A percentile compares a stretch with the other conserved stretches of the same genome.
Conservation (phyloP, 2,797 vertebrate species). For the Hypotaenidia philippensis region DNA sequence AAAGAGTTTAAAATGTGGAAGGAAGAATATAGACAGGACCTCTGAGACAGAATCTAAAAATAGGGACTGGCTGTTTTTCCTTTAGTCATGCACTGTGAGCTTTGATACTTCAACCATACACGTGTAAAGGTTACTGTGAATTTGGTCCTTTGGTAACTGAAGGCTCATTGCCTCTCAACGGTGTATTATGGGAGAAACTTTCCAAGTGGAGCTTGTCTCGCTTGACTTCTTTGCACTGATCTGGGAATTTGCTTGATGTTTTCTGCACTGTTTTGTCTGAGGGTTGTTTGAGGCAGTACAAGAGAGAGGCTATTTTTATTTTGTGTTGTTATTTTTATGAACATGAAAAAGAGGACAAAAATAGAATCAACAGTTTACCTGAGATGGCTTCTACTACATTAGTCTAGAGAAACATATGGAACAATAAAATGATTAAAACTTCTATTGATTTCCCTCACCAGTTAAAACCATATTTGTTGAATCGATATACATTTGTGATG, state of each 20-base stretch:
- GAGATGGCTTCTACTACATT: background rate
- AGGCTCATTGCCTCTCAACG: background rate
- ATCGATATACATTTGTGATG: background rate
- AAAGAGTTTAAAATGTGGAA: background rate
- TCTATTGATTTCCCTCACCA: background rate
- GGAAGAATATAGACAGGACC: background rate
- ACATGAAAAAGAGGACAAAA: background rate
- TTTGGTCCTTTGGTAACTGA: background rate
- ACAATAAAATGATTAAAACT: background rate
- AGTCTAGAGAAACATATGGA: background rate
- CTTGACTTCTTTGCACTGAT: background rate
- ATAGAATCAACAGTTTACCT: background rate
- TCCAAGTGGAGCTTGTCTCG: background rate
- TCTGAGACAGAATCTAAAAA: constrained; percentile 4
- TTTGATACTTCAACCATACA: background rate
- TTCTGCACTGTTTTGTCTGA: background rate
- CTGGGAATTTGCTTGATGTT: background rate
- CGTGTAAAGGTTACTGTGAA: background rate
- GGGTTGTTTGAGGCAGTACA: background rate
- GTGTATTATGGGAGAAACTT: background rate
- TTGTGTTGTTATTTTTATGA: background rate
- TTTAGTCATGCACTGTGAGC: background rate
- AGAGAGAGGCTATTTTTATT: background rate
- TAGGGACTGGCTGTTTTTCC: background rate
- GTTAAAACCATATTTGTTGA: background rate